Conservation (phyloP, 2,797 vertebrate species). For the Percopsis omiscomaycus region DNA sequence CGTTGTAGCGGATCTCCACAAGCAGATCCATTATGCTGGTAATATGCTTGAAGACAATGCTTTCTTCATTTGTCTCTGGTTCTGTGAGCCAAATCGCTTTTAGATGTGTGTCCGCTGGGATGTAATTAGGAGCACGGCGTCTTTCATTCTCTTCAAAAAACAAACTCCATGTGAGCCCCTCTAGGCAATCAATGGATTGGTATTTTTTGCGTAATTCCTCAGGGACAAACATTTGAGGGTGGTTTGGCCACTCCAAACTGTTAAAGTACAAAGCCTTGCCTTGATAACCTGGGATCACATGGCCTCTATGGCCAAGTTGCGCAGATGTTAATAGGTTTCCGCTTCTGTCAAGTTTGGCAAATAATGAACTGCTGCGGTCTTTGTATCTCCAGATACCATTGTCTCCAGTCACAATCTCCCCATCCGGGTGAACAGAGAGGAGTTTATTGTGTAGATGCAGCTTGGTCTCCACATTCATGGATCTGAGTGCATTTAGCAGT, state of each 20-base stretch:
- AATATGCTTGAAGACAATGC: conserved; percentile 58
- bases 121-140: conserved; percentile 60
- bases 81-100: conserved; percentile 57
- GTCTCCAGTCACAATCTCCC: conserved; percentile 42
- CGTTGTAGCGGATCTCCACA: conserved; percentile 69
- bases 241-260: conserved; percentile 59
- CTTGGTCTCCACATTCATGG: conserved; percentile 33
- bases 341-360: conserved; percentile 47
- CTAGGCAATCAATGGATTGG: conserved; percentile 64
- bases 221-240: conserved; percentile 73
- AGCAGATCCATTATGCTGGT: conserved; percentile 65
- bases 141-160: conserved; percentile 68
- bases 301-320: conserved; percentile 46
- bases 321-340: conserved; percentile 41
- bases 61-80: conserved; percentile 12
- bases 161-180: conserved; percentile 71
- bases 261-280: conserved; percentile 55
- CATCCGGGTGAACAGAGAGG: conserved; percentile 48
- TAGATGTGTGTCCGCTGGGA: background rate
- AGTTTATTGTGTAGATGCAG: conserved; percentile 44
- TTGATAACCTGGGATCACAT: conserved; percentile 40
- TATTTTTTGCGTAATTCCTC: conserved; percentile 63
- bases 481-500: conserved; percentile 49
- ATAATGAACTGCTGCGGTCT: conserved; percentile 50
- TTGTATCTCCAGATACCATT: conserved; percentile 52